Evolutionary conservation across 2,888 invertebrate genomes (phyloP).

Genomic region (Tigriopus californicus): DNA sequence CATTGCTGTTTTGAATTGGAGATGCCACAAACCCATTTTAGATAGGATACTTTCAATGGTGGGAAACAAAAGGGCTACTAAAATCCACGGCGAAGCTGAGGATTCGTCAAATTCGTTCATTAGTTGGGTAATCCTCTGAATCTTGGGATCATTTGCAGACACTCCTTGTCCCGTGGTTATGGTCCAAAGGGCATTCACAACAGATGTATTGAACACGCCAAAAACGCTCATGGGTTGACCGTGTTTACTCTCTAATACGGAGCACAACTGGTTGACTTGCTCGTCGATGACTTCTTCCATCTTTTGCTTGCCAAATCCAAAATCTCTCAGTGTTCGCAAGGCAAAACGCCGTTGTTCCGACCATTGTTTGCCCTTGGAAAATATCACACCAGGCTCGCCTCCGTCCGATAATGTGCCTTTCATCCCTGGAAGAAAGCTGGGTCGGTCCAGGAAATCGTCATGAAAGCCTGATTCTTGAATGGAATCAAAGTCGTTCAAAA

Average conservation of each 20-base stretch:
- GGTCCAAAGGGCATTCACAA: background rate
- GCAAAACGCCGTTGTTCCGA: constrained; percentile 1
- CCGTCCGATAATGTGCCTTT: background rate
- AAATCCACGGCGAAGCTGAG: no score
- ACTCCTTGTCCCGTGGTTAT: background rate
- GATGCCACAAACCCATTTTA: background rate
- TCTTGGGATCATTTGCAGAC: background rate
- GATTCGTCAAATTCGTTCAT: no score
- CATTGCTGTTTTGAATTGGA: background rate
- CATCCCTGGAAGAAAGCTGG: no score
- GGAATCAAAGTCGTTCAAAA: no score
- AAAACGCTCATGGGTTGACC: background rate
- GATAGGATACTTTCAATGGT: background rate
- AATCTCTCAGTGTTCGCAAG: constrained; percentile 4
- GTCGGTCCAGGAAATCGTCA: no score
- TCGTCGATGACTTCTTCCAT: constrained; percentile 8
- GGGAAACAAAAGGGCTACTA: no score
- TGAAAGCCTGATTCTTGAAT: no score
- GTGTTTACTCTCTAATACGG: background rate
- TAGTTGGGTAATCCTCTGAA: no score
- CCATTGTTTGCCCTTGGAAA: background rate
- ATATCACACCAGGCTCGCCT: no score
- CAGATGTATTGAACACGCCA: background rate
- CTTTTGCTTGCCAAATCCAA: constrained; percentile 10
- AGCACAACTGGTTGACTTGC: background rate